Conservation (phyloP, 1,140 invertebrate genomes). For the Drosophila sp. region DNA sequence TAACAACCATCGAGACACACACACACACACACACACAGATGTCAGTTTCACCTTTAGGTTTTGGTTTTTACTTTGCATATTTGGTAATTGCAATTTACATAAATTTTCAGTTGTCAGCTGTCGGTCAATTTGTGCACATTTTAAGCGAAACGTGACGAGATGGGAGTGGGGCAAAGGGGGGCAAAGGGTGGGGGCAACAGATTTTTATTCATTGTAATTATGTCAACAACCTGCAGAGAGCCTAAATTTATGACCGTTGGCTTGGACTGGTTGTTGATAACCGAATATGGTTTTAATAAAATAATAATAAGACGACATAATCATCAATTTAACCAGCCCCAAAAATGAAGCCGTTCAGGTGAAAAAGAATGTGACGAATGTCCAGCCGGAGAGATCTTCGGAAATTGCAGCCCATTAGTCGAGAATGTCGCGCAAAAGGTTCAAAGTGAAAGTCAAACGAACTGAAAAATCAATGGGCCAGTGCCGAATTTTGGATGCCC, state of each 20-base stretch:
- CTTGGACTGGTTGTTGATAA: background rate
- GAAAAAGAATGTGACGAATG: too few species aligned
- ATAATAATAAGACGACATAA: too few species aligned
- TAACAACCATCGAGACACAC: background rate
- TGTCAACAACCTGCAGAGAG: too few species aligned
- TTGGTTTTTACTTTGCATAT: conserved; percentile 19
- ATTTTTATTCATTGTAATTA: conserved; percentile 14
- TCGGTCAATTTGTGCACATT: conserved; percentile 35
- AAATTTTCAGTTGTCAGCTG: conserved; percentile 45
- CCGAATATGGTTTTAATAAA: background rate
- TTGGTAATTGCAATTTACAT: conserved; percentile 50
- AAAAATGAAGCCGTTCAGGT: too few species aligned
- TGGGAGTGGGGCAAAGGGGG: background rate
- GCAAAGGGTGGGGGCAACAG: conserved; percentile 4
- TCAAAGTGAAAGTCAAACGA: too few species aligned
- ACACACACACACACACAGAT: background rate
- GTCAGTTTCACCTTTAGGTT: conserved; percentile 12
- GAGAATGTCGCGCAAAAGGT: too few species aligned
- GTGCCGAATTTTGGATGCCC: too few species aligned
- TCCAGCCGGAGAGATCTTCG: too few species aligned
- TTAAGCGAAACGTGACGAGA: background rate
- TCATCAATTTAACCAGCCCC: background rate
- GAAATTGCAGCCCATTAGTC: too few species aligned
- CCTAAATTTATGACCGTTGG: too few species aligned
- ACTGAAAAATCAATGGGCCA: too few species aligned